Conservation (phyloP, 2,888 invertebrate genomes). For the Aproaerema taeniolella region DNA sequence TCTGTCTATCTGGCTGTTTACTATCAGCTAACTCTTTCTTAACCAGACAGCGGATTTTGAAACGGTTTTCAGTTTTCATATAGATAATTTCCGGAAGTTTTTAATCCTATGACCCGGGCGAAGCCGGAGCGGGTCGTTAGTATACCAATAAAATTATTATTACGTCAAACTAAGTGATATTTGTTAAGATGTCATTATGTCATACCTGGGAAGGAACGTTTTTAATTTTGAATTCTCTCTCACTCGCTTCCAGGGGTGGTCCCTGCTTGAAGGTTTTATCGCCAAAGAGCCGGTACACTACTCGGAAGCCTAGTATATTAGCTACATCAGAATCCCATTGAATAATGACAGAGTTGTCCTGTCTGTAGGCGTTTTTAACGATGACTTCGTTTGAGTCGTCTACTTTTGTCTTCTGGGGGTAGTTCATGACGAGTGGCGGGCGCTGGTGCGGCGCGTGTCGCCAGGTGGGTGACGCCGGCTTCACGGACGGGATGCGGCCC, state of each 20-base stretch:
- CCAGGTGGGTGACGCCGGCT: slow-evolving; percentile 63
- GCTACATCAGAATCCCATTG: slow-evolving; percentile 94
- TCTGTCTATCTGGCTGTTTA: too few relatives aligned
- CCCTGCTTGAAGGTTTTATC: slow-evolving; percentile 94
- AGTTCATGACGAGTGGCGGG: slow-evolving; percentile 85
- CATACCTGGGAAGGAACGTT: slow-evolving; percentile 92
- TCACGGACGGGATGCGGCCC: slow-evolving; percentile 45
- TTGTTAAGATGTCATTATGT: background rate
- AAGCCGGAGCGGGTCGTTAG: too few relatives aligned
- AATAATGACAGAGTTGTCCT: slow-evolving; percentile 92
- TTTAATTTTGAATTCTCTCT: slow-evolving; percentile 94
- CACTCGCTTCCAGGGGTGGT: slow-evolving; percentile 91
- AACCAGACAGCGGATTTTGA: background rate
- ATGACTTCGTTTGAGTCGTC: slow-evolving; percentile 86
- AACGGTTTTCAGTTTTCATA: background rate
- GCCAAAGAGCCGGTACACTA: slow-evolving; percentile 92
- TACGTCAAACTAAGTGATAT: too few relatives aligned
- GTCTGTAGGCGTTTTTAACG: slow-evolving; percentile 89
- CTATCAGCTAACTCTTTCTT: too few relatives aligned
- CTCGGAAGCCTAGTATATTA: slow-evolving; percentile 92
- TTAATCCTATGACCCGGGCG: too few relatives aligned
- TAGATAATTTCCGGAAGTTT: background rate
- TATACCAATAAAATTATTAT: too few relatives aligned
- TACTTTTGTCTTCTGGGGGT: slow-evolving; percentile 80
- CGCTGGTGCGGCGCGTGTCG: slow-evolving; percentile 76